Conservation (phyloP, 2,797 vertebrate species). For the Falco rusticolus region DNA sequence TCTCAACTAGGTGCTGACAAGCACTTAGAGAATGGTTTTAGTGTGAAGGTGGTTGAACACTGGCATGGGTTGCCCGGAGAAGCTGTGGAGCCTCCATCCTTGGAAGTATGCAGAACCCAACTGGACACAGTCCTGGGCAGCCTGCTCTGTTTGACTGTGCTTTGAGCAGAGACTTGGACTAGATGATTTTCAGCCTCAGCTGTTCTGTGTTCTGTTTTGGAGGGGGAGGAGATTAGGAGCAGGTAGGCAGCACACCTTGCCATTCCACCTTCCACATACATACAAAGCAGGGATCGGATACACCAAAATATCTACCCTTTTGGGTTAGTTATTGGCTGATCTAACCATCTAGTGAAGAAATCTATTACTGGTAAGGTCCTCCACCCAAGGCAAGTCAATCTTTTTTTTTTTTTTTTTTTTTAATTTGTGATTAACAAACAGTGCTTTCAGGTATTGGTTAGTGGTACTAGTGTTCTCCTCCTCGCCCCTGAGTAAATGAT, state of each 20-base stretch:
- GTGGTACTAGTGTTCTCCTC: neutral
- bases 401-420: neutral
- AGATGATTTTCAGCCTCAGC: neutral
- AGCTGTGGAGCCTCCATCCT: neutral
- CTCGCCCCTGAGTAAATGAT: neutral
- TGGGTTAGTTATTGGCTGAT: neutral
- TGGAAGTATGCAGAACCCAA: neutral
- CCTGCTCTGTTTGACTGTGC: neutral
- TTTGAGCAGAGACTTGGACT: neutral
- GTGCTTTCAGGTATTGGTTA: neutral
- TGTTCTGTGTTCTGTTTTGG: neutral
- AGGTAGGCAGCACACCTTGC: neutral
- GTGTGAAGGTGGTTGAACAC: neutral
- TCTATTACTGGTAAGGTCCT: neutral
- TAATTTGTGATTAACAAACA: neutral
- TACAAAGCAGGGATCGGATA: neutral
- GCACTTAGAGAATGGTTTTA: neutral
- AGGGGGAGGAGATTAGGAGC: neutral
- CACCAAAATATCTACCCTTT: neutral
- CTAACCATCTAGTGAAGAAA: accelerated
- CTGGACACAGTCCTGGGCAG: neutral
- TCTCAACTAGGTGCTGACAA: neutral
- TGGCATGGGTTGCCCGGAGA: accelerated
- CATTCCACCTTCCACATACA: accelerated
- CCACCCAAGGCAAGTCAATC: neutral